phyloP scores from a whole-genome alignment of 2,888 invertebrate species.

The Colostygia pectinataria region DNA sequence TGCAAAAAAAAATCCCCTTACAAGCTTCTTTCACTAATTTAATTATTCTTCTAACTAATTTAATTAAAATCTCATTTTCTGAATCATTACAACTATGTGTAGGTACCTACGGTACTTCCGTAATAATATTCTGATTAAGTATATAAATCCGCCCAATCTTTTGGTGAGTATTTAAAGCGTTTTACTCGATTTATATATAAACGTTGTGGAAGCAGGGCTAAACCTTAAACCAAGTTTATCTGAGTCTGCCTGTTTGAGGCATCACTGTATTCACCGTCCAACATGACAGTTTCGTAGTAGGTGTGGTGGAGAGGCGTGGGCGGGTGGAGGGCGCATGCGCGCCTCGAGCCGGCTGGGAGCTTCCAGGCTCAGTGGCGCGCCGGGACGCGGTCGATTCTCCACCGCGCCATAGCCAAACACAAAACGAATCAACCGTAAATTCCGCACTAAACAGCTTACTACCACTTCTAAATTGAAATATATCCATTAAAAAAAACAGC shows the following conservation, averaged over 20 bases:
- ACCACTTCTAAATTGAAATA: conserved; percentile 8
- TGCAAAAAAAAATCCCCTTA: too few relatives aligned
- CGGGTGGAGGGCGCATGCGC: conserved; percentile 63
- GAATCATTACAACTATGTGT: too few relatives aligned
- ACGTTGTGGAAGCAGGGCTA: background rate
- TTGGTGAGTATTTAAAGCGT: too few relatives aligned
- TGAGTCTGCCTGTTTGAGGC: conserved; percentile 7
- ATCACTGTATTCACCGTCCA: background rate
- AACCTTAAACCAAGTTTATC: conserved; percentile 11
- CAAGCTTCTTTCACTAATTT: too few relatives aligned
- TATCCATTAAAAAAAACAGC: background rate
- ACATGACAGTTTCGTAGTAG: conserved; percentile 26
- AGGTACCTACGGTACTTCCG: too few relatives aligned
- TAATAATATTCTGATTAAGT: too few relatives aligned
- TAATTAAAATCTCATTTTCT: too few relatives aligned
- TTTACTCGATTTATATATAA: too few relatives aligned
- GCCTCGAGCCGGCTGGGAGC: conserved; percentile 57
- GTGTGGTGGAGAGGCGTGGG: conserved; percentile 44
- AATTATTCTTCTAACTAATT: too few relatives aligned
- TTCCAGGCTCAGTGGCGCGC: conserved; percentile 76
- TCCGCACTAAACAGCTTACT: conserved; percentile 41
- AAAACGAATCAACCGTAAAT: conserved; percentile 56
- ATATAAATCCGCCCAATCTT: too few relatives aligned
- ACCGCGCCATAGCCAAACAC: conserved; percentile 49
- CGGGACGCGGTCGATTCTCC: conserved; percentile 77